These are phyloP conservation scores for Caenorhabditis latens DNA, from an alignment of 1,140 invertebrate genomes.

Conservation along the genomic window DNA sequence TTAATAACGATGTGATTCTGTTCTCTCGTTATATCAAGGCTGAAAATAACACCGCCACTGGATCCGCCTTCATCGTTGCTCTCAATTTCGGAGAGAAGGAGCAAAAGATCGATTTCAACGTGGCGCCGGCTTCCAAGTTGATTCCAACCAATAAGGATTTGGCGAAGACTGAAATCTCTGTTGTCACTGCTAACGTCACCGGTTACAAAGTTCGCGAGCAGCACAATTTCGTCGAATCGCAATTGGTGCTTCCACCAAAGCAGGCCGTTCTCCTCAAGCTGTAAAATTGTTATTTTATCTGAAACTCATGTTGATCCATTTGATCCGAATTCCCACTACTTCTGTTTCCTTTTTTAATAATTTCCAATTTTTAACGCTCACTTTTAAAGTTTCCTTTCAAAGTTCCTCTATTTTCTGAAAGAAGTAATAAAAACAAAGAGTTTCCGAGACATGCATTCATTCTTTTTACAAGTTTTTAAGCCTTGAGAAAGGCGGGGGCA, in stretches of 20 bases:
- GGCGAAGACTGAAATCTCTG: slow-evolving; percentile 42
- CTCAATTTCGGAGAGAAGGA: slow-evolving; percentile 60
- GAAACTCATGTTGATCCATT: neutral
- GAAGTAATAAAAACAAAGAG: neutral
- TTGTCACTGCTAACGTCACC: slow-evolving; percentile 47
- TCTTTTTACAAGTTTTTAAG: neutral
- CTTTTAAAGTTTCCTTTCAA: neutral
- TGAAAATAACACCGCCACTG: slow-evolving; percentile 47
- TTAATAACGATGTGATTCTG: slow-evolving; percentile 54
- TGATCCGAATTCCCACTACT: neutral
- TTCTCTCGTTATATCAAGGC: slow-evolving; percentile 50
- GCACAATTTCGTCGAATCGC: neutral
- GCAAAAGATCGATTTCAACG: neutral
- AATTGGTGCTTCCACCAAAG: slow-evolving; percentile 49
- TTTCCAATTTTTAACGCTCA: neutral
- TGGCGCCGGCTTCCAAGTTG: neutral
- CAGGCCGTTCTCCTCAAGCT: slow-evolving; percentile 58
- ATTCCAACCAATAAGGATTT: slow-evolving; percentile 49
- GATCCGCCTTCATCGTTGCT: slow-evolving; percentile 55
- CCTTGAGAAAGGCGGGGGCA: neutral
- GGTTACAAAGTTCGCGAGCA: slow-evolving; percentile 25
- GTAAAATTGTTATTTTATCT: slow-evolving; percentile 34
- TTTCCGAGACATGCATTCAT: neutral
- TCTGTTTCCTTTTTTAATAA: neutral
- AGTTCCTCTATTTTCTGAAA: neutral